Evolutionary conservation across 1,140 invertebrate genomes (phyloP).

Genomic region (Idris sp.): DNA sequence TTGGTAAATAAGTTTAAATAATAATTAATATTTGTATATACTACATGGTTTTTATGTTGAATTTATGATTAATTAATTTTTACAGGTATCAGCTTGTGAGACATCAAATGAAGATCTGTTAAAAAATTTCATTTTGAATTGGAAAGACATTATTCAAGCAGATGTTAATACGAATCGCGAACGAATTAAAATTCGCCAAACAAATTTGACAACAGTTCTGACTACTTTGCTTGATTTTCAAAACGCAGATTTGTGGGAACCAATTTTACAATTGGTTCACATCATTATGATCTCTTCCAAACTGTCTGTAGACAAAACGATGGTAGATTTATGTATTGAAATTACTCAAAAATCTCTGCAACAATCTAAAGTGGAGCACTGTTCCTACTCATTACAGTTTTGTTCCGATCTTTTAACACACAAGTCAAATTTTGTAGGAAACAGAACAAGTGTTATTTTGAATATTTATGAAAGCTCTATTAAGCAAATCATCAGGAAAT

Average conservation of each 20-base stretch:
- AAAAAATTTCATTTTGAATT: slow-evolving; percentile 21
- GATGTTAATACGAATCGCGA: slow-evolving; percentile 14
- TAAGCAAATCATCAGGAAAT: slow-evolving; percentile 30
- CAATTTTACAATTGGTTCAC: slow-evolving; percentile 1
- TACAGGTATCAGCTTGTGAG: slow-evolving; percentile 15
- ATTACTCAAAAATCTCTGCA: slow-evolving; percentile 32
- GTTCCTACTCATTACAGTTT: slow-evolving; percentile 30
- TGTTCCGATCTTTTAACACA: slow-evolving; percentile 32
- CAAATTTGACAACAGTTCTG: slow-evolving; percentile 16
- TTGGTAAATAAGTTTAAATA: slow-evolving; percentile 17
- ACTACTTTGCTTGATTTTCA: slow-evolving; percentile 3
- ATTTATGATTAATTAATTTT: not conserved
- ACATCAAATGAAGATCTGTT: slow-evolving; percentile 19
- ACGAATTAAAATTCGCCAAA: slow-evolving; percentile 8
- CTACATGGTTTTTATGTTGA: not conserved
- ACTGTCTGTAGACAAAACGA: slow-evolving; percentile 8
- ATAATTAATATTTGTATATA: not conserved
- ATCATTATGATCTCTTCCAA: slow-evolving; percentile 8
- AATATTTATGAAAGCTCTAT: slow-evolving; percentile 32
- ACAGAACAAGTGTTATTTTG: slow-evolving; percentile 28
- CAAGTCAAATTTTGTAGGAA: slow-evolving; percentile 15
- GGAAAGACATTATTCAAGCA: slow-evolving; percentile 31
- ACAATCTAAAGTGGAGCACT: slow-evolving; percentile 6
- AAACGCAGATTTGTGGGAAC: slow-evolving; percentile 7
- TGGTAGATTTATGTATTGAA: slow-evolving; percentile 28